Conservation (phyloP, 2,797 vertebrate genomes). For the Melanotaenia maccullochi region DNA sequence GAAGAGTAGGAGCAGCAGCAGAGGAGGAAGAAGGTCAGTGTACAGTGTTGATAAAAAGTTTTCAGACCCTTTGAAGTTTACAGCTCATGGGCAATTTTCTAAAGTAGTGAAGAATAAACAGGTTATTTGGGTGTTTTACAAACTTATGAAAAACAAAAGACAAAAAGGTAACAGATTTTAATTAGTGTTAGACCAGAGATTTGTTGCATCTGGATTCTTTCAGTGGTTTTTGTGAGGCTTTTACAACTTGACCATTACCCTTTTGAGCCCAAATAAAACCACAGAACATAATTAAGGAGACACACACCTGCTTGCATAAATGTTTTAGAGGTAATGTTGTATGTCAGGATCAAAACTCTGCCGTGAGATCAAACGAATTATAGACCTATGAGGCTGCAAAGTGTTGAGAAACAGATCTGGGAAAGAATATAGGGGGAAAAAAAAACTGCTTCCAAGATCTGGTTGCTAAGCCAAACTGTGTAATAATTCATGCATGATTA, state of each 20-base stretch:
- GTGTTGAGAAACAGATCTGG: neutral
- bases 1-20: constrained; percentile 12
- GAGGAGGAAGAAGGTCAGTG: constrained; percentile 37
- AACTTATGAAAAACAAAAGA: neutral
- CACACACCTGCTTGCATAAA: neutral
- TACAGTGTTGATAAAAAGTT: neutral
- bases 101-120: no score
- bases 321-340: neutral
- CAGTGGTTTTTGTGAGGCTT: neutral
- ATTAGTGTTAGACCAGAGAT: neutral
- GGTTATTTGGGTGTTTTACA: neutral
- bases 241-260: neutral
- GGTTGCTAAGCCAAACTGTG: neutral
- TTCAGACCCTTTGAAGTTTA: neutral
- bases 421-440: no score
- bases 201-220: neutral
- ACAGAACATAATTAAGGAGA: neutral
- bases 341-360: neutral
- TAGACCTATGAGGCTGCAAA: neutral
- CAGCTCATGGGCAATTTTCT: neutral
- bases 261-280: neutral
- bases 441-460: no score
- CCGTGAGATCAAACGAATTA: neutral
- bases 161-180: neutral
- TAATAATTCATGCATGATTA: neutral